These are phyloP conservation scores for Drosophila gaucha DNA, from an alignment of 2,888 invertebrate genomes.

Conservation along the genomic window DNA sequence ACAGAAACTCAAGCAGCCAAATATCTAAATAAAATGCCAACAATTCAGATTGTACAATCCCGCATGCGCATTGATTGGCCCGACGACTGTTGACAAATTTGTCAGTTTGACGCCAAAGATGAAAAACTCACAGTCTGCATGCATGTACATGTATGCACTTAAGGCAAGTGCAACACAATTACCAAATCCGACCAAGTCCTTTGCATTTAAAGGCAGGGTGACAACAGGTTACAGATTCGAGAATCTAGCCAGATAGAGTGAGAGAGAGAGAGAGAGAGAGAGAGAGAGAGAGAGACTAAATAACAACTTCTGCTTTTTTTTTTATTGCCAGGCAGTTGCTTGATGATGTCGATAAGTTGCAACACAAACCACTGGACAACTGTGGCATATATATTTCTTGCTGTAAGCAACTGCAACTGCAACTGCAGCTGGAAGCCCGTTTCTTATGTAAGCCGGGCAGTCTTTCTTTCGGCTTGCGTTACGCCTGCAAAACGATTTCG, in stretches of 20 bases:
- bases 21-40: slow-evolving; percentile 62
- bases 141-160: slow-evolving; percentile 9
- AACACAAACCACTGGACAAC: slow-evolving; percentile 53
- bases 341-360: slow-evolving; percentile 61
- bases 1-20: background rate
- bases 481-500: slow-evolving; percentile 44
- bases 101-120: slow-evolving; percentile 57
- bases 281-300: slow-evolving; percentile 13
- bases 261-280: slow-evolving; percentile 7
- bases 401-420: slow-evolving; percentile 40
- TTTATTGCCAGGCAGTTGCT: slow-evolving; percentile 46
- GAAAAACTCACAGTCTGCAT: slow-evolving; percentile 19
- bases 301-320: slow-evolving; percentile 39
- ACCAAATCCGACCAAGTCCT: slow-evolving; percentile 37
- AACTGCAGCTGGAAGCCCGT: slow-evolving; percentile 59
- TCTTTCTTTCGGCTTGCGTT: slow-evolving; percentile 27
- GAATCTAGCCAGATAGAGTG: too few species aligned
- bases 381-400: slow-evolving; percentile 28
- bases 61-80: slow-evolving; percentile 58
- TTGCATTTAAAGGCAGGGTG: slow-evolving; percentile 54
- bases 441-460: slow-evolving; percentile 65
- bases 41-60: slow-evolving; percentile 67
- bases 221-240: slow-evolving; percentile 8
- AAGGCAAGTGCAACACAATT: slow-evolving; percentile 34
- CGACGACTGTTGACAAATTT: slow-evolving; percentile 62